A percentile compares a stretch with the other conserved stretches of the same genome.
Evolutionary conservation across 2,113 vertebrate species (phyloP).

Genomic region (Anthoscopus minutus): DNA sequence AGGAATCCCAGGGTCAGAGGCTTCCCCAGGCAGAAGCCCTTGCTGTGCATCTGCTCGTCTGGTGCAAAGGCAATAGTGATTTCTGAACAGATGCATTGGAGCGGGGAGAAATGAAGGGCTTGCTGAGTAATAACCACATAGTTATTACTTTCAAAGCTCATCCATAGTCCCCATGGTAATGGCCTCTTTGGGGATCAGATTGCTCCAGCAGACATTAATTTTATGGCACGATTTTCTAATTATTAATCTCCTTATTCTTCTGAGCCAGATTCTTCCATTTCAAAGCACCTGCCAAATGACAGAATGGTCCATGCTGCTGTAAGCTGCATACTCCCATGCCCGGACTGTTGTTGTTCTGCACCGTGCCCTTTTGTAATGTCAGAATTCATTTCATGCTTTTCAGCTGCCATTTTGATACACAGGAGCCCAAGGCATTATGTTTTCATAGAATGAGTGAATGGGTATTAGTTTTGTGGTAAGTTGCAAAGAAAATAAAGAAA

Average conservation of each 20-base stretch:
- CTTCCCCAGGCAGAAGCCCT: not conserved
- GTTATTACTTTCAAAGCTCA: constrained; percentile 38
- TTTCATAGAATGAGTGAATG: not conserved
- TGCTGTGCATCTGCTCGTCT: not conserved
- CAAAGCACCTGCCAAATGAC: constrained; percentile 29
- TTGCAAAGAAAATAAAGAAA: not conserved
- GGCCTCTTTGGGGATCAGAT: constrained; percentile 21
- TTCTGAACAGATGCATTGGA: constrained; percentile 3
- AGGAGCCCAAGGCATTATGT: not conserved
- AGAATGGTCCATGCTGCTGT: not conserved
- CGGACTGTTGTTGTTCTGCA: not conserved
- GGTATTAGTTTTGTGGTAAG: not conserved
- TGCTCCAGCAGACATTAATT: constrained; percentile 36
- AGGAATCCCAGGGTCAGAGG: not conserved
- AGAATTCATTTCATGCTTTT: constrained; percentile 33
- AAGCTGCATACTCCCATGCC: not conserved
- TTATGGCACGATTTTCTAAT: constrained; percentile 53
- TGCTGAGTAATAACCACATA: constrained; percentile 15
- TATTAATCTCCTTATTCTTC: constrained; percentile 43
- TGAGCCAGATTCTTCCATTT: constrained; percentile 29
- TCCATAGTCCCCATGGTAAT: constrained; percentile 14
- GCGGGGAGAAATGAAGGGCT: not conserved
- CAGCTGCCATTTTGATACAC: not conserved
- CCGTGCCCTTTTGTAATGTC: not conserved
- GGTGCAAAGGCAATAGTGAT: not conserved